These are phyloP conservation scores for Cenopis cana DNA, from an alignment of 2,888 invertebrate species.

Conservation along the genomic window DNA sequence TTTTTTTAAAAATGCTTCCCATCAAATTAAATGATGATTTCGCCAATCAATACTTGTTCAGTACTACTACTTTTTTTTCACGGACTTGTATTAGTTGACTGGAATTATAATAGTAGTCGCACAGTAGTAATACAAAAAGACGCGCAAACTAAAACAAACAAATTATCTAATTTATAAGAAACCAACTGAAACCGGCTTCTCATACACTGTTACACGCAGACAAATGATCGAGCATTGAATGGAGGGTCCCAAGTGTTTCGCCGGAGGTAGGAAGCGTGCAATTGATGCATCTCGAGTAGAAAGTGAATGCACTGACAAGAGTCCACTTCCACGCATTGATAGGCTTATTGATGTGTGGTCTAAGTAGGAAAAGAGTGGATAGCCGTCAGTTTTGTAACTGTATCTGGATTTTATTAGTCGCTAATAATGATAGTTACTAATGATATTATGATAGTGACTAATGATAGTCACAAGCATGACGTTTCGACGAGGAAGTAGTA, in stretches of 20 bases:
- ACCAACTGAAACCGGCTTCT: background rate
- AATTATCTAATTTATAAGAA: background rate
- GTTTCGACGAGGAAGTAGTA: too few relatives aligned
- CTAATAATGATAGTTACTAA: too few relatives aligned
- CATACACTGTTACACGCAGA: background rate
- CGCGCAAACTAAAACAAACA: background rate
- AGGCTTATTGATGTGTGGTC: background rate
- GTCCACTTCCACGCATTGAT: slow-evolving; percentile 5
- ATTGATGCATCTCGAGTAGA: slow-evolving; percentile 4
- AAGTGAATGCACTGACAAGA: slow-evolving; percentile 1
- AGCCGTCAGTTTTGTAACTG: background rate
- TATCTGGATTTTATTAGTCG: too few relatives aligned
- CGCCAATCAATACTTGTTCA: too few relatives aligned
- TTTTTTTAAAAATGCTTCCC: too few relatives aligned
- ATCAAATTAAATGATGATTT: too few relatives aligned
- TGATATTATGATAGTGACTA: too few relatives aligned
- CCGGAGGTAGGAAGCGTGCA: slow-evolving; percentile 6
- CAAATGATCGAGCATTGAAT: slow-evolving; percentile 5
- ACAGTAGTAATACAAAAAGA: background rate
- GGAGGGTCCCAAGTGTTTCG: slow-evolving; percentile 9
- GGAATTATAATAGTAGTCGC: too few relatives aligned
- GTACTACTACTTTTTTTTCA: too few relatives aligned
- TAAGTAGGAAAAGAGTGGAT: background rate
- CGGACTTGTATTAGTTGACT: too few relatives aligned
- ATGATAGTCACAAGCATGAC: too few relatives aligned